phyloP scores from a whole-genome alignment of 1,140 invertebrate genomes.

The Atta colombica region DNA sequence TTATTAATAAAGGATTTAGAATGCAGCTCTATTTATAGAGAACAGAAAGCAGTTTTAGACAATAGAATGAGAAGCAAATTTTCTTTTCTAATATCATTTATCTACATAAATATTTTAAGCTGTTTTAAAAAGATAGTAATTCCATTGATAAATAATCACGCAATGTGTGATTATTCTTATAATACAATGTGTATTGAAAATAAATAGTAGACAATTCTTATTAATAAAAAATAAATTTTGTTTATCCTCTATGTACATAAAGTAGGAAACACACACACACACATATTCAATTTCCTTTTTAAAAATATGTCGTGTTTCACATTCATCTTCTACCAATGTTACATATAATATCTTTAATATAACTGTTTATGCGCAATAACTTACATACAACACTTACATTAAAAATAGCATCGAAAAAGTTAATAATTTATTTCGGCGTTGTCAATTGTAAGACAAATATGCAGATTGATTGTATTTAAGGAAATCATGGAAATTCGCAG shows the following conservation, averaged over 20 bases:
- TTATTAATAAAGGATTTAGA: no score
- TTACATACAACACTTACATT: not conserved
- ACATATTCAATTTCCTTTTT: conserved; percentile 11
- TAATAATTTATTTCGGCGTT: conserved; percentile 15
- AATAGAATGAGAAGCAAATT: no score
- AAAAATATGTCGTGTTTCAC: not conserved
- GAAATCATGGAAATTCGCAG: conserved; percentile 18
- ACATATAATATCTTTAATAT: not conserved
- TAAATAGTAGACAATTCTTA: no score
- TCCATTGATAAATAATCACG: no score
- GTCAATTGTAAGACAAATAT: conserved; percentile 32
- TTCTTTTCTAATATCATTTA: no score
- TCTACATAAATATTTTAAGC: no score
- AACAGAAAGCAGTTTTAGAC: no score
- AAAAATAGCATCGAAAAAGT: not conserved
- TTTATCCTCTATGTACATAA: not conserved
- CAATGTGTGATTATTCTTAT: no score
- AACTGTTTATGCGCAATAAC: not conserved
- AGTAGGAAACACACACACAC: not conserved
- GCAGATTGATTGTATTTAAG: conserved; percentile 31
- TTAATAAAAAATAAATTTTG: not conserved
- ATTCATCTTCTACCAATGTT: not conserved
- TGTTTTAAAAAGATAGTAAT: no score
- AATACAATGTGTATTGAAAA: no score
- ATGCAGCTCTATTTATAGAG: no score